A percentile compares a stretch with the other conserved stretches of the same genome.
Evolutionary conservation across 2,113 vertebrate species (phyloP).

Genomic region (Ceyx margarethae): DNA sequence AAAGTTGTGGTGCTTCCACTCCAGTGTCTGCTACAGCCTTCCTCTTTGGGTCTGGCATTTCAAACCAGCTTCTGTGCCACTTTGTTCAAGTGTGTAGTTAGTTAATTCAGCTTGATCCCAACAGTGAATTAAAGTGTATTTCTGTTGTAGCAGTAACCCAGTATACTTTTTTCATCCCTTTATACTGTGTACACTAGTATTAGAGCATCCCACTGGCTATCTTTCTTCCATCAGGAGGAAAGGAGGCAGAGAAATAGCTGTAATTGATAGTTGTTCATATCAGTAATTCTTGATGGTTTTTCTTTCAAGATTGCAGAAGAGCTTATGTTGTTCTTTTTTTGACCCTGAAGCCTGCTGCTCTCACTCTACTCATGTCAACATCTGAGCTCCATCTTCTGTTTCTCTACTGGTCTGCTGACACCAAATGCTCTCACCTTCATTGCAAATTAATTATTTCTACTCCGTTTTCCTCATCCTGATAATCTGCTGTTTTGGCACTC

Average conservation of each 20-base stretch:
- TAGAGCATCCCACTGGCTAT: background rate
- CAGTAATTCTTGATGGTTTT: background rate
- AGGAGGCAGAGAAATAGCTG: background rate
- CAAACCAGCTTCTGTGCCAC: background rate
- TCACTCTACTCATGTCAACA: background rate
- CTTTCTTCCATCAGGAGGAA: background rate
- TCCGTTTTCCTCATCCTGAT: background rate
- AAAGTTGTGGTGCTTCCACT: background rate
- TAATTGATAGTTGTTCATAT: background rate
- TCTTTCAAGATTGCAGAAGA: background rate
- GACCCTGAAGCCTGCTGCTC: background rate
- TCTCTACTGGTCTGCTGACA: background rate
- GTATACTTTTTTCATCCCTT: background rate
- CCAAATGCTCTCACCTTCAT: background rate
- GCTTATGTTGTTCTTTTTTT: background rate
- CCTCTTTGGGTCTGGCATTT: background rate
- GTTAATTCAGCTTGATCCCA: background rate
- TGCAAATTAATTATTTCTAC: constrained; percentile 33
- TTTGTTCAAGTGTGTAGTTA: background rate
- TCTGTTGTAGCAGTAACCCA: rapidly evolving
- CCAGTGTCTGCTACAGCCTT: background rate
- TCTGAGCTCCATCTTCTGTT: background rate
- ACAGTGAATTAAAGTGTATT: background rate
- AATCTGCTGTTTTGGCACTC: background rate
- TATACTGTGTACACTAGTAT: background rate